Evolutionary conservation across 1,140 invertebrate genomes (phyloP).

Genomic region (Bombus turneri): DNA sequence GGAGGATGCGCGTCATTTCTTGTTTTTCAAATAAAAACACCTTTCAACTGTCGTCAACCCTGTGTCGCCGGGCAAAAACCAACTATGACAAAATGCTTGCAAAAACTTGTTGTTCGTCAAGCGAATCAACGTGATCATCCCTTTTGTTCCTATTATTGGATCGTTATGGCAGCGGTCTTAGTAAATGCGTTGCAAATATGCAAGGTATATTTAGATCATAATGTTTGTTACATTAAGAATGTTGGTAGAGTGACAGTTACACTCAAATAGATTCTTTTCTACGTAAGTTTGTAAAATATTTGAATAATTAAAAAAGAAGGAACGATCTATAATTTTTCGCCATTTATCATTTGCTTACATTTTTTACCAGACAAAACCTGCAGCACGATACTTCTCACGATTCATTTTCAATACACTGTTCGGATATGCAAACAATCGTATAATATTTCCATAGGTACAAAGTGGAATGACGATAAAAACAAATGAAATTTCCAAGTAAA

Average conservation of each 20-base stretch:
- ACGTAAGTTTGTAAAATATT: no score
- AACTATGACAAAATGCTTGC: background rate
- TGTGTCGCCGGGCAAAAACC: background rate
- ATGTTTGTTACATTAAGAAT: background rate
- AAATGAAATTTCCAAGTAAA: background rate
- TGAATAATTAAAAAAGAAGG: background rate
- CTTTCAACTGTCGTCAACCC: background rate
- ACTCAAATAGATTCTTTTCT: background rate
- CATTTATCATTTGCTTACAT: background rate
- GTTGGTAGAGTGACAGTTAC: no score
- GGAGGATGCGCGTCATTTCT: background rate
- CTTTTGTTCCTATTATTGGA: background rate
- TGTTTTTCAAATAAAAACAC: conserved; percentile 30
- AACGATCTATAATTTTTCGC: background rate
- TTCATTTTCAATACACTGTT: background rate
- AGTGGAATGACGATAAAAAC: background rate
- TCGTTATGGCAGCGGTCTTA: background rate
- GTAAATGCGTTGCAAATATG: background rate
- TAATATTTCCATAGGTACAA: background rate
- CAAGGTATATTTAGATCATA: background rate
- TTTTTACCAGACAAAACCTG: background rate
- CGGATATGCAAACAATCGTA: no score
- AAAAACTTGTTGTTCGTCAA: conserved; percentile 17
- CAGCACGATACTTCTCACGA: background rate
- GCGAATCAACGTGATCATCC: background rate